These are phyloP conservation scores for Bombus vancouverensis DNA, from an alignment of 1,140 invertebrate genomes.

Conservation along the genomic window DNA sequence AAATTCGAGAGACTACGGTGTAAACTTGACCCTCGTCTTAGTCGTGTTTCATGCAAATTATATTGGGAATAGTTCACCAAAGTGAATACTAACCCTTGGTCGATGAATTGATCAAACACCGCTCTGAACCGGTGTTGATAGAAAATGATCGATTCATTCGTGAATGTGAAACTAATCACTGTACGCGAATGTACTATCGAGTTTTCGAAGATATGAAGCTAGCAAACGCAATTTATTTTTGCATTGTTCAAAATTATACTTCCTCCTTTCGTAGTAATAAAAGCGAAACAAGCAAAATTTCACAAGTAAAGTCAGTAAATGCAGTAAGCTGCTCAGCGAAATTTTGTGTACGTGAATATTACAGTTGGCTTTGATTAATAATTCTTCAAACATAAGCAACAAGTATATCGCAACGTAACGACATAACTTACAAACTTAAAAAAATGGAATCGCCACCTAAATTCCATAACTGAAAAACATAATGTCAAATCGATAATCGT, in stretches of 20 bases:
- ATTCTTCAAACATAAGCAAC: too few relatives aligned
- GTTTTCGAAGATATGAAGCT: neutral
- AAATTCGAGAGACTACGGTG: neutral
- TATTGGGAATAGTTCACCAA: constrained; percentile 30
- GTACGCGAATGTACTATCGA: neutral
- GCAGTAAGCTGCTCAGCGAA: too few relatives aligned
- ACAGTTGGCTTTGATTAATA: too few relatives aligned
- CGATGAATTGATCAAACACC: neutral
- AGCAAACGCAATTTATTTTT: too few relatives aligned
- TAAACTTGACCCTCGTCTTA: neutral
- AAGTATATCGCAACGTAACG: too few relatives aligned
- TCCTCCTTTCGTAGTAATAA: too few relatives aligned
- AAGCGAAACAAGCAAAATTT: too few relatives aligned
- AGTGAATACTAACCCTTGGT: neutral
- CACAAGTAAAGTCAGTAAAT: too few relatives aligned
- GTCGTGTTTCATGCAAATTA: constrained; percentile 38
- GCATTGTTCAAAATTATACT: too few relatives aligned
- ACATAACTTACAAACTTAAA: too few relatives aligned
- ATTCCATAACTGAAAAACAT: neutral
- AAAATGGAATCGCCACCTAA: neutral
- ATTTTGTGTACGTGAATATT: too few relatives aligned
- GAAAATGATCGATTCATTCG: neutral
- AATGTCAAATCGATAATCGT: neutral
- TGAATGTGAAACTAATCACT: neutral
- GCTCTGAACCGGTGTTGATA: neutral